Evolutionary conservation across 2,113 vertebrate species (phyloP).

Genomic region (Hepsetus odoe): DNA sequence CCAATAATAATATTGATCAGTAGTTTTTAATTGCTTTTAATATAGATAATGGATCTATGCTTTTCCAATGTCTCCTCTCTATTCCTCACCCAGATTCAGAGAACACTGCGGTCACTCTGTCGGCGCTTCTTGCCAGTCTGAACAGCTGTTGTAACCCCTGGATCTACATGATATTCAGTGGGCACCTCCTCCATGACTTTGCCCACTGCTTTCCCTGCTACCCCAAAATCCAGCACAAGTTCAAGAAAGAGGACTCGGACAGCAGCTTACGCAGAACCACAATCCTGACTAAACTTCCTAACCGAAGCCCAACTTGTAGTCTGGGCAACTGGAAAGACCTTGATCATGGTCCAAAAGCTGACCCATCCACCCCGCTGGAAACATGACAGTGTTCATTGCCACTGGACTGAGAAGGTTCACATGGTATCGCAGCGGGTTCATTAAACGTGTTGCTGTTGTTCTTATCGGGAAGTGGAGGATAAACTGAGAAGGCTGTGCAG

Average conservation of each 20-base stretch:
- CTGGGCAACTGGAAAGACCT: conserved; percentile 79
- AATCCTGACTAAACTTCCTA: conserved; percentile 80
- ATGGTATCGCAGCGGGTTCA: not conserved
- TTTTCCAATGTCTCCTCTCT: conserved; percentile 33
- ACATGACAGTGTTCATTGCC: conserved; percentile 13
- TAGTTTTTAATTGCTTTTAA: too few relatives aligned
- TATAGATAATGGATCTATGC: not conserved
- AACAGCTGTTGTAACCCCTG: conserved; percentile 98
- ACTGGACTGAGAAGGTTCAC: not conserved
- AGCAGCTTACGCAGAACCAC: conserved; percentile 85
- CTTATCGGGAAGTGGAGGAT: not conserved
- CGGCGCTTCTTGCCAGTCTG: conserved; percentile 89
- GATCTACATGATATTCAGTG: conserved; percentile 99
- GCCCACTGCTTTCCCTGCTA: conserved; percentile 84
- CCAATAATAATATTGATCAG: too few relatives aligned
- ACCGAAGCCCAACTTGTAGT: conserved; percentile 83
- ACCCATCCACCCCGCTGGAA: not conserved
- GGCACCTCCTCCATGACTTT: conserved; percentile 92
- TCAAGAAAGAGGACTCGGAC: conserved; percentile 89
- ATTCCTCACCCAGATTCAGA: conserved; percentile 82
- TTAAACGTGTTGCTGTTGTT: not conserved
- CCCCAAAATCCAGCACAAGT: conserved; percentile 67
- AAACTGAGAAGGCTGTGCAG: not conserved
- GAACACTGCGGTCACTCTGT: conserved; percentile 86
- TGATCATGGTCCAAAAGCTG: conserved; percentile 72